Evolutionary conservation across 1,140 invertebrate species (phyloP), one percentile per base, ranked within the genome.

Genomic region (Drosophila persimilis): DNA sequence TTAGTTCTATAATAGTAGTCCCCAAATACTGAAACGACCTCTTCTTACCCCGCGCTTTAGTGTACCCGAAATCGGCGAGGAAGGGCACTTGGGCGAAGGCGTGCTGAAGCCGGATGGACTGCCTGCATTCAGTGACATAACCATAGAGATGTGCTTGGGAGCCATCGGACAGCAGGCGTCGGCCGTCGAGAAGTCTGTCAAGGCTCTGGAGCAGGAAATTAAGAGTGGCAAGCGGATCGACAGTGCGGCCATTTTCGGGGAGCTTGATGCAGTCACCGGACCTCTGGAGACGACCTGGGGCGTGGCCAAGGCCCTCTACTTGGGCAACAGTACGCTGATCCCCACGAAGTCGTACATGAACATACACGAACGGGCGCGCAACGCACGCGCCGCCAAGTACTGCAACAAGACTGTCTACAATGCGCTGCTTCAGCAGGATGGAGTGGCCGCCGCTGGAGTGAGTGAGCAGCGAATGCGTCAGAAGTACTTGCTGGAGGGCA

Each of bases 1-100:
- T 39, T 17, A 8, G 55, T 20, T 8, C 8, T 7, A 9, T 52
- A 20, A 60, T 47, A 1, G 6, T 50, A 20, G n/a, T 8, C 8
- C 6, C 8, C 6, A 0, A 13, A 31, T 43, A 24, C 4, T 39
- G 8, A 11, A 39, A 39, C 31, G 35, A 13, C 11, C 3, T 39
- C 35, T 44, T 43, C 20, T 48, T 31, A 13, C 17, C n/a, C 22
- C 24, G 29, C 29, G 8, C 39, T 63, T 7, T 8, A 98, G 97
- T 72, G 94, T 98, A 59, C 97, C 97, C 46, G 97, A 98, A 94
- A 96, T 98, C 50, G 97, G 97, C 6, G 95, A 96, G 89, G 96
- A 98, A 84, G 93, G 94, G 45, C 92, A 93, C 6, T 94, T 95
- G 39, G 95, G 94, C 76, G 96, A 96, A 92, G 93, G 94, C 20